Evolutionary conservation across 2,888 invertebrate genomes (phyloP).

Genomic region (Congeria kusceri): DNA sequence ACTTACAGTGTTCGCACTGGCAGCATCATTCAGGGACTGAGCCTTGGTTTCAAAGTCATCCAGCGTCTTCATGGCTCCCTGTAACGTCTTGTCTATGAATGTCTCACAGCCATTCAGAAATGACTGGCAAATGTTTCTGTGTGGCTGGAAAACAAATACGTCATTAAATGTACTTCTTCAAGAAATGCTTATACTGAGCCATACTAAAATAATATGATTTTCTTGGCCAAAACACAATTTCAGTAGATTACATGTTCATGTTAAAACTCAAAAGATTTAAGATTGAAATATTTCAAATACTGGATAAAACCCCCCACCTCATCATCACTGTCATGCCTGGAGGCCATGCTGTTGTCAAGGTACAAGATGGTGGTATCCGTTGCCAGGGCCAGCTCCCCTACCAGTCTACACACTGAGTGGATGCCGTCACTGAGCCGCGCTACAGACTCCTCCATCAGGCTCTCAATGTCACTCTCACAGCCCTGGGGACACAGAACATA

Average conservation of each 20-base stretch:
- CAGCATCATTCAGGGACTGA: conserved; percentile 57
- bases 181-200: too few species aligned
- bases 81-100: conserved; percentile 79
- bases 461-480: conserved; percentile 78
- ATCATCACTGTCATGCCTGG: too few species aligned
- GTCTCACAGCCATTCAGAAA: conserved; percentile 78
- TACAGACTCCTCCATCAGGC: conserved; percentile 76
- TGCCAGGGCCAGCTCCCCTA: conserved; percentile 81
- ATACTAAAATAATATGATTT: too few species aligned
- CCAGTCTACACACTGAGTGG: conserved; percentile 72
- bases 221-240: too few species aligned
- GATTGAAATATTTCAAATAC: not conserved
- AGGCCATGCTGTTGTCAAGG: conserved; percentile 39
- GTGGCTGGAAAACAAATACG: conserved; percentile 69
- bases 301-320: too few species aligned
- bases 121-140: conserved; percentile 70
- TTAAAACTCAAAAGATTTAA: not conserved
- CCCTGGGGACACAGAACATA: conserved; percentile 67
- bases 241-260: too few species aligned
- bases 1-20: conserved; percentile 58
- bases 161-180: too few species aligned
- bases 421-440: conserved; percentile 71
- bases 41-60: conserved; percentile 75
- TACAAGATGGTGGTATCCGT: conserved; percentile 74
- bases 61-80: conserved; percentile 75